Evolutionary conservation across 1,140 invertebrate species (phyloP).

Genomic region (Polypedilum vanderplanki): DNA sequence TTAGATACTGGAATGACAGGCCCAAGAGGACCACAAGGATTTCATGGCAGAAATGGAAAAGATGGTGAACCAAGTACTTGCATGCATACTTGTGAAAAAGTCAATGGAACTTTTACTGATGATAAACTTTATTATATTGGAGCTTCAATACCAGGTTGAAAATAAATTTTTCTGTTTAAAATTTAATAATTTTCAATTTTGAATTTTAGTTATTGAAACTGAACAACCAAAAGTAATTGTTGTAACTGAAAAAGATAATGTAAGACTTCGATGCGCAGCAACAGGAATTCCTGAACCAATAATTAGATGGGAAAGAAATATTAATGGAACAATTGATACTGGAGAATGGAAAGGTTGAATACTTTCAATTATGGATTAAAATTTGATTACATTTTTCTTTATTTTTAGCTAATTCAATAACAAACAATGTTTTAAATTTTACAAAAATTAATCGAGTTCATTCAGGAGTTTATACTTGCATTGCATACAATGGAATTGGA

Average conservation of each 20-base stretch:
- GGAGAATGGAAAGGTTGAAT: conserved; percentile 38
- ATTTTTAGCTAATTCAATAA: conserved; percentile 30
- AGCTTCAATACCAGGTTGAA: conserved; percentile 62
- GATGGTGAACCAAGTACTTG: conserved; percentile 66
- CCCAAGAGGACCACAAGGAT: conserved; percentile 59
- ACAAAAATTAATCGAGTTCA: conserved; percentile 74
- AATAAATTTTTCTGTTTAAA: conserved; percentile 9
- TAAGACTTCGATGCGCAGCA: conserved; percentile 68
- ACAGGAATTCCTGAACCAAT: conserved; percentile 65
- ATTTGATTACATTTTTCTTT: background rate
- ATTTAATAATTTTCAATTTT: background rate
- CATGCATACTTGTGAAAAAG: conserved; percentile 61
- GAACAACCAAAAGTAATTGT: conserved; percentile 44
- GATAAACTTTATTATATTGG: conserved; percentile 58
- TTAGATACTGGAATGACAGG: conserved; percentile 43
- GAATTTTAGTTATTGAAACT: background rate
- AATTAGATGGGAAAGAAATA: conserved; percentile 68
- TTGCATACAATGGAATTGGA: conserved; percentile 80
- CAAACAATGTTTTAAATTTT: conserved; percentile 67
- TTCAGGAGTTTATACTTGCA: conserved; percentile 78
- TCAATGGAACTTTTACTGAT: conserved; percentile 52
- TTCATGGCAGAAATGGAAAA: conserved; percentile 57
- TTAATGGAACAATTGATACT: conserved; percentile 54
- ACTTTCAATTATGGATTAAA: too few relatives aligned
- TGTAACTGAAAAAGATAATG: conserved; percentile 64